Evolutionary conservation across 2,797 vertebrate genomes (phyloP), one percentile per base, ranked within the genome.

Genomic region (Silurus lanzhouensis): DNA sequence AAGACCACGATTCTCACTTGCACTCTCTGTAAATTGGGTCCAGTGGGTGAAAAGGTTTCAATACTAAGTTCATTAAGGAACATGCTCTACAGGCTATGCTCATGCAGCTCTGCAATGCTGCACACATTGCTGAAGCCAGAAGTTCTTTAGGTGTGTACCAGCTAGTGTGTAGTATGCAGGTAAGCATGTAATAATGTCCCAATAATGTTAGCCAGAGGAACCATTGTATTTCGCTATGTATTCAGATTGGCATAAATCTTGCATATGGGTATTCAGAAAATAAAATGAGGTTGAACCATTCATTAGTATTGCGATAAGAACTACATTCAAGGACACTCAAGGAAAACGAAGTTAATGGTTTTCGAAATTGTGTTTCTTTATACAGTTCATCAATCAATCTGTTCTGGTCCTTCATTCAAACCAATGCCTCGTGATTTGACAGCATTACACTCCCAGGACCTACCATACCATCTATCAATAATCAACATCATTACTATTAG

Each of bases 21-120:
- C 86, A 64, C 19, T 25, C 80, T 84, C 9, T 57, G 89, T 91
- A 91, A 91, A 89, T 88, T 91, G 88, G 88, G 85, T 78, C 87
- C 87, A 85, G 85, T 89, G 83, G 31, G 84, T 88, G 89, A 92
- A 89, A 91, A 86, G 57, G 88, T 80, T 71, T 10, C 31, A 87
- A 89, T 89, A 90, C 90, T 93, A 88, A 91, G 88, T 90, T 91
- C 88, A 91, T 92, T 90, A 91, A 87, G 81, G 86, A 89, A 91
- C 86, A 90, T 87, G 75, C 85, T 60, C 48, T 61, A 57, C 79
- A 82, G 81, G 82, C 79, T 66, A 85, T 83, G 70, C 48, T 10
- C 48, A 52, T 10, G 87, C 76, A 86, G 72, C 75, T 75, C 71
- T 86, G 57, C 61, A 77, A 83, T 81, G 67, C 64, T 66, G 72